Percentiles rank a stretch among this genome's conserved stretches.
These are phyloP conservation scores for Umimayanthus kanabou DNA, from an alignment of 92 coral and sea anemone species.

Conservation along the genomic window DNA sequence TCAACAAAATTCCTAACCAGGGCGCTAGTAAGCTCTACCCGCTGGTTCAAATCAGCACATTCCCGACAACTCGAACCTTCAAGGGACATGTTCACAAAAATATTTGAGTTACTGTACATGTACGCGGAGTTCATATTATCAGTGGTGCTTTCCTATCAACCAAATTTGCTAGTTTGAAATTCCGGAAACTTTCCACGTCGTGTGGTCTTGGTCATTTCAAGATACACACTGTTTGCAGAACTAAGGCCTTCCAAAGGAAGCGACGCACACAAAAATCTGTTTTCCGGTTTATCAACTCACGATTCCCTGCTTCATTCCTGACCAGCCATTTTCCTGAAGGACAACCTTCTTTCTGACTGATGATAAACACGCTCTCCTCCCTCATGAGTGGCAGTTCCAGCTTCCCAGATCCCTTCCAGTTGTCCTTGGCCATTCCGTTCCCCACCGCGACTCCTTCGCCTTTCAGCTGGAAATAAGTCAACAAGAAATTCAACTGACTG, in stretches of 20 bases:
- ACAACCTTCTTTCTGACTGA: conserved; percentile 58
- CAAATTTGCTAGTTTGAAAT: no score
- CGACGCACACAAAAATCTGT: no score
- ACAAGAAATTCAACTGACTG: no score
- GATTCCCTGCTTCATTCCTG: conserved; percentile 68
- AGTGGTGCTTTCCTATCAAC: no score
- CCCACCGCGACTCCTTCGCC: conserved; percentile 58
- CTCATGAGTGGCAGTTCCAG: conserved; percentile 62
- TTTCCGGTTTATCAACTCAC: conserved; percentile 52
- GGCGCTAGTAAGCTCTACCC: not conserved
- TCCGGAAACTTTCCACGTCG: no score
- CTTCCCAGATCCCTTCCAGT: conserved; percentile 67
- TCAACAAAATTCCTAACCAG: not conserved
- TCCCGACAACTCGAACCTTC: no score
- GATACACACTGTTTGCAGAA: no score
- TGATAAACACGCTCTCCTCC: conserved; percentile 48
- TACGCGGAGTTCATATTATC: no score
- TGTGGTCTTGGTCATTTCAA: no score
- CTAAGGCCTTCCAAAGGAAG: no score
- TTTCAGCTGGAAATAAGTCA: conserved; percentile 52
- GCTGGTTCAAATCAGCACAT: not conserved
- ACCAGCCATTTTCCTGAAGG: conserved; percentile 84
- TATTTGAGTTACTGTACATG: no score
- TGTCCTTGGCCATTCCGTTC: conserved; percentile 57
- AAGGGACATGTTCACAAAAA: no score